Conservation (phyloP, 2,797 vertebrate species). For the Sebastes goodei region DNA sequence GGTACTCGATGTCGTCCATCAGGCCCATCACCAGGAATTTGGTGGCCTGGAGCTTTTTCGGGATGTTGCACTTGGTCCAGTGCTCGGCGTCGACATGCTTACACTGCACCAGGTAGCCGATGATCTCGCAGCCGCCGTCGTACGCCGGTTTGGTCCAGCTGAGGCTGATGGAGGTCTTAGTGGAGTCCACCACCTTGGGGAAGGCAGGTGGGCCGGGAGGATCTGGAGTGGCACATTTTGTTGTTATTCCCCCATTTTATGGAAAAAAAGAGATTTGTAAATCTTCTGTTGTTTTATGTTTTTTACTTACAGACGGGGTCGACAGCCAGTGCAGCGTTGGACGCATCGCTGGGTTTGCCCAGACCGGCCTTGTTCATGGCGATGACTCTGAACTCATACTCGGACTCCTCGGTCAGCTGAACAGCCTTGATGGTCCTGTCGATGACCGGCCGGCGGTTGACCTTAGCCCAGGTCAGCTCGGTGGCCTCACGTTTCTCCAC, state of each 20-base stretch:
- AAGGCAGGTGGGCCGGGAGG: conserved; percentile 97
- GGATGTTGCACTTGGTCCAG: conserved; percentile 95
- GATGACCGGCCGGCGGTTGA: conserved; percentile 93
- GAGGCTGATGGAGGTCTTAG: conserved; percentile 90
- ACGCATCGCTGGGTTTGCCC: conserved; percentile 95
- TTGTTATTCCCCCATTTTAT: background rate
- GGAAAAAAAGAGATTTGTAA: background rate
- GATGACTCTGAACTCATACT: conserved; percentile 96
- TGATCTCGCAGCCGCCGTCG: conserved; percentile 97
- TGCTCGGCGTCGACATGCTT: conserved; percentile 90
- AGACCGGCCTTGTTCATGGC: conserved; percentile 96
- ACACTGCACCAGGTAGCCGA: conserved; percentile 94
- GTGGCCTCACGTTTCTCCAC: conserved; percentile 96
- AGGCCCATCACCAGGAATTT: conserved; percentile 90
- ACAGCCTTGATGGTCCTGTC: conserved; percentile 94
- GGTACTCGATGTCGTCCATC: conserved; percentile 90
- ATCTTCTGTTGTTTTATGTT: conserved; percentile 70
- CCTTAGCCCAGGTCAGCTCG: conserved; percentile 93
- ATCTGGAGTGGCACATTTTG: conserved; percentile 79
- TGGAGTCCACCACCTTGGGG: conserved; percentile 95
- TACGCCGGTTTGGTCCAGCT: conserved; percentile 98
- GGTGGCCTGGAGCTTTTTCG: conserved; percentile 93
- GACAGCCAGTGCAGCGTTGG: conserved; percentile 88
- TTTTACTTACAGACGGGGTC: conserved; percentile 94
- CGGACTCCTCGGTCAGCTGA: conserved; percentile 93